Conservation (phyloP, 2,113 vertebrate species). For the Psettodes erumei region DNA sequence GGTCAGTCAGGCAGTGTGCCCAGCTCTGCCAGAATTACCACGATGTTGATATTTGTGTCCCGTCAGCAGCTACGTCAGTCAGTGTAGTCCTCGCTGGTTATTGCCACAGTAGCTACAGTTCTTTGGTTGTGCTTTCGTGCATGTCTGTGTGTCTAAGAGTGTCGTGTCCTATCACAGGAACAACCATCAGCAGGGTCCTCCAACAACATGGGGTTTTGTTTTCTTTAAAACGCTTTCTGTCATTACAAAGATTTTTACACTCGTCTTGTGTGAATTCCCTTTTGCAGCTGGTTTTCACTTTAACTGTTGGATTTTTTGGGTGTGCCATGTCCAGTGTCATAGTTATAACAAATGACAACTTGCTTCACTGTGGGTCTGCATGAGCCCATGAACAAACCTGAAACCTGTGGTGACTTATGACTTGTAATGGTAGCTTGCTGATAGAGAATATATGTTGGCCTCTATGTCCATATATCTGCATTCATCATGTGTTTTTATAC, state of each 20-base stretch:
- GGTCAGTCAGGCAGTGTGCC: not conserved
- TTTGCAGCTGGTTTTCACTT: too few species aligned
- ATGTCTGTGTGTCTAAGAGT: not conserved
- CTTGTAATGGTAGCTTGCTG: not conserved
- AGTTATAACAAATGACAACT: not conserved
- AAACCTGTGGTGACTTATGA: not conserved
- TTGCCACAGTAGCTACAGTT: not conserved
- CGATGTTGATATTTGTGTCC: conserved; percentile 23
- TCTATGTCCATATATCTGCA: not conserved
- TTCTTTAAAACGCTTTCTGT: not conserved
- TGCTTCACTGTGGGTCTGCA: not conserved
- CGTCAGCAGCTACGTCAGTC: not conserved
- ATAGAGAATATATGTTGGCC: not conserved
- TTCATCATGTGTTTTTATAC: not conserved
- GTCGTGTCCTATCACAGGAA: not conserved
- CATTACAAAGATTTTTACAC: not conserved
- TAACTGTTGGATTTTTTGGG: not conserved
- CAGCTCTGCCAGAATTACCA: conserved; percentile 11
- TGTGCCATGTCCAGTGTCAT: too few species aligned
- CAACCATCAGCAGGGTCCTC: not conserved
- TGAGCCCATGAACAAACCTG: not conserved
- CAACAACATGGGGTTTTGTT: not conserved
- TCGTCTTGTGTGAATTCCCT: not conserved
- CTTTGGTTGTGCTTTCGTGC: conserved; percentile 2
- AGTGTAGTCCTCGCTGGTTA: conserved; percentile 8